These are phyloP conservation scores for Ormia ochracea DNA, from an alignment of 2,888 invertebrate genomes.

Conservation along the genomic window DNA sequence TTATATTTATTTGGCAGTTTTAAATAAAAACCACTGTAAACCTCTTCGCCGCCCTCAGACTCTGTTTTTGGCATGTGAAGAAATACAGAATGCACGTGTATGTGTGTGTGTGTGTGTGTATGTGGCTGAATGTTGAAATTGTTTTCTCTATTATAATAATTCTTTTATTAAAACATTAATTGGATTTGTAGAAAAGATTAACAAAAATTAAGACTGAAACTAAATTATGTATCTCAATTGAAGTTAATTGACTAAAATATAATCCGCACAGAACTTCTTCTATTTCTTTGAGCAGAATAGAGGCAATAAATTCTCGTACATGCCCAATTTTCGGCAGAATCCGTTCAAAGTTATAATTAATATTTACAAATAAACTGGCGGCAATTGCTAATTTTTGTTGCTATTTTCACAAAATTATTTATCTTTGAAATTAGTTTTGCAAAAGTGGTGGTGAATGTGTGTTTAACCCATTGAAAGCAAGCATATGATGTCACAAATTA, in stretches of 20 bases:
- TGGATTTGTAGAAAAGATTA: not conserved
- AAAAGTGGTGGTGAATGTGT: not conserved
- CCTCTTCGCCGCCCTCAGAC: slow-evolving; percentile 34
- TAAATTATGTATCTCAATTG: slow-evolving; percentile 42
- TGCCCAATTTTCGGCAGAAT: not conserved
- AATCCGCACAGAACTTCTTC: not conserved
- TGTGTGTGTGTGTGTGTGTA: too few relatives aligned
- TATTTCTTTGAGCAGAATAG: not conserved
- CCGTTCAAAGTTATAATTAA: not conserved
- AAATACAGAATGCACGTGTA: not conserved
- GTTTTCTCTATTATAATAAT: not conserved
- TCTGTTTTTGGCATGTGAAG: slow-evolving; percentile 39
- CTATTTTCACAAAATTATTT: not conserved
- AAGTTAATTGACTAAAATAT: slow-evolving; percentile 42
- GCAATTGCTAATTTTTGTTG: not conserved
- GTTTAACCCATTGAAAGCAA: slow-evolving; percentile 2
- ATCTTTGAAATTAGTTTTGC: not conserved
- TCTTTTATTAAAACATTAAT: not conserved
- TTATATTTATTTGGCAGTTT: slow-evolving; percentile 40
- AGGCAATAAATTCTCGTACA: not conserved
- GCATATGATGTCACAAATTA: not conserved
- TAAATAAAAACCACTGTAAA: slow-evolving; percentile 32
- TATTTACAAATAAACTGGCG: slow-evolving; percentile 9
- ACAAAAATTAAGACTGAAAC: not conserved
- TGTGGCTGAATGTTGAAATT: slow-evolving; percentile 24